These are phyloP conservation scores for Sus cebifrons DNA, from an alignment of 2,797 vertebrate genomes.

Conservation along the genomic window DNA sequence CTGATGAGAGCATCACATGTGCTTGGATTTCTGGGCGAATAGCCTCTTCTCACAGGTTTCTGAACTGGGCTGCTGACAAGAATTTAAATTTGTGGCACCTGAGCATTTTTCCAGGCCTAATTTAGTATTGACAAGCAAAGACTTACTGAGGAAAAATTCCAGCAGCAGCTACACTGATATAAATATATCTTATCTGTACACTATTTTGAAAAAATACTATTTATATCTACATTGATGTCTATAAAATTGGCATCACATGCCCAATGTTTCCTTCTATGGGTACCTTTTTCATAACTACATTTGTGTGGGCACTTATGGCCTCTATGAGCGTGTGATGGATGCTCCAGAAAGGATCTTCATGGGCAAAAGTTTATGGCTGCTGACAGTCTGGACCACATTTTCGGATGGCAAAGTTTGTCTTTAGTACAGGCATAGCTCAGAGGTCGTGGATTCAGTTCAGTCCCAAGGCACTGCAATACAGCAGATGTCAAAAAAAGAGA, in stretches of 20 bases:
- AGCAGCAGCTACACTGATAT: neutral
- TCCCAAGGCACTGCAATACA: neutral
- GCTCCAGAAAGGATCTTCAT: neutral
- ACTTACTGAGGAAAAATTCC: neutral
- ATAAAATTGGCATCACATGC: neutral
- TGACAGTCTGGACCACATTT: neutral
- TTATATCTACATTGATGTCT: neutral
- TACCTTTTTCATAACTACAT: neutral
- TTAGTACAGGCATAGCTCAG: neutral
- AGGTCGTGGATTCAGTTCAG: neutral
- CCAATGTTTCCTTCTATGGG: neutral
- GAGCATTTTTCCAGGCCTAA: neutral
- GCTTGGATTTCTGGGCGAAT: neutral
- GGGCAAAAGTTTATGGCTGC: neutral
- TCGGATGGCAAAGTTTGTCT: neutral
- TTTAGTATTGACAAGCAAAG: neutral
- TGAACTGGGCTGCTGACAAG: neutral
- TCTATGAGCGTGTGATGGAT: neutral
- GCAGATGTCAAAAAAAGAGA: neutral
- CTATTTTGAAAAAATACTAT: neutral
- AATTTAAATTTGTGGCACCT: neutral
- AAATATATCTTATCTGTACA: neutral
- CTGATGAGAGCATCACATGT: neutral
- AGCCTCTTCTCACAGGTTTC: neutral
- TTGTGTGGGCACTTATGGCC: neutral